phyloP scores from a whole-genome alignment of 92 coral and sea anemone genomes.

The Montipora capitata region DNA sequence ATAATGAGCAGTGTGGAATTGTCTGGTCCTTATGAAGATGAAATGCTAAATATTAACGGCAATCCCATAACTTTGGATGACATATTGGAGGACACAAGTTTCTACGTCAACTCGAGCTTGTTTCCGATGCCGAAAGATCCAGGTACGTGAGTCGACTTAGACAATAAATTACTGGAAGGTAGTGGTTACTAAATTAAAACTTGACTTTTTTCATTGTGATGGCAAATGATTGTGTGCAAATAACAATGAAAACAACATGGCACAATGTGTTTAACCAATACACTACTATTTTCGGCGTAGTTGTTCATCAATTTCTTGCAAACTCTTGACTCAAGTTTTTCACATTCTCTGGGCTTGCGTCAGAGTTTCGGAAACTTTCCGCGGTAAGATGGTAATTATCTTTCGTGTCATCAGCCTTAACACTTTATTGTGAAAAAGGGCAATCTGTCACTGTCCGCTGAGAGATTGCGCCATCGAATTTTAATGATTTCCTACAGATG shows the following conservation, averaged over 20 bases:
- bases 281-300: background rate
- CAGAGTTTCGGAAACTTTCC: background rate
- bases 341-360: too few relatives aligned
- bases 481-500: background rate
- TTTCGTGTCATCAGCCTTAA: too few relatives aligned
- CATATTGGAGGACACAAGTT: constrained; percentile 33
- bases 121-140: background rate
- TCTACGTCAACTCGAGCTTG: constrained; percentile 22
- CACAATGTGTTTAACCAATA: background rate
- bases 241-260: background rate
- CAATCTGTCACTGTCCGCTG: too few relatives aligned
- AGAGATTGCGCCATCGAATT: background rate
- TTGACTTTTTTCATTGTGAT: too few relatives aligned
- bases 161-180: too few relatives aligned
- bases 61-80: constrained; percentile 47
- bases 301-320: too few relatives aligned
- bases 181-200: too few relatives aligned
- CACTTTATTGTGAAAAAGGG: too few relatives aligned
- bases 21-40: constrained; percentile 15
- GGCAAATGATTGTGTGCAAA: background rate
- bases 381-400: background rate
- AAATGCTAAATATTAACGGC: constrained; percentile 35
- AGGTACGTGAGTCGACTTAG: background rate
- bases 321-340: too few relatives aligned
- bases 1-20: constrained; percentile 34